phyloP scores from a whole-genome alignment of 2,113 vertebrate genomes.

The Columba janthina region DNA sequence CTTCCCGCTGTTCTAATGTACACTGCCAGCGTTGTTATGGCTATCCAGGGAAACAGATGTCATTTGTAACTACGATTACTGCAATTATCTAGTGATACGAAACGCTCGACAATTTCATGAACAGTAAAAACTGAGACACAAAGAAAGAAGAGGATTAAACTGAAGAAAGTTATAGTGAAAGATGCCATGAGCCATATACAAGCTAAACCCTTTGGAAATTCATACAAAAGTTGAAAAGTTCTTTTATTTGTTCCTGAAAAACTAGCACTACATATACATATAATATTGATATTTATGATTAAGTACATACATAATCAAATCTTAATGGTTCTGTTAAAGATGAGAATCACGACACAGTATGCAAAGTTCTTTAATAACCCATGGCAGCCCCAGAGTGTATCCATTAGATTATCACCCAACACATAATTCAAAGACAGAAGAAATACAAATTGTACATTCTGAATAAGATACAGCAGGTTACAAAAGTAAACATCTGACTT shows the following conservation, averaged over 20 bases:
- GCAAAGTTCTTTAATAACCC: not conserved
- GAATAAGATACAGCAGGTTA: not conserved
- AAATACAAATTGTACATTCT: not conserved
- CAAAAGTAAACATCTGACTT: not conserved
- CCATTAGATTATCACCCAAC: not conserved
- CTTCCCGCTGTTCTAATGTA: not conserved
- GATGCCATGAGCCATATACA: not conserved
- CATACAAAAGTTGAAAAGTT: not conserved
- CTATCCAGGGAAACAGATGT: conserved; percentile 19
- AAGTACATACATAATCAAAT: not conserved
- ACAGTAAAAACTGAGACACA: not conserved
- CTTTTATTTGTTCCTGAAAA: not conserved
- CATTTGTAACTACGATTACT: not conserved
- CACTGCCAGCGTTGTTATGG: not conserved
- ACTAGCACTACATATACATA: not conserved
- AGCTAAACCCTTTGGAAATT: not conserved
- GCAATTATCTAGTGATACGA: not conserved
- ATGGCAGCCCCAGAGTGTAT: not conserved
- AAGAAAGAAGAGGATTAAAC: not conserved
- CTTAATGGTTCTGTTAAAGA: not conserved
- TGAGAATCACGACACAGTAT: not conserved
- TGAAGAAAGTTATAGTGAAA: not conserved
- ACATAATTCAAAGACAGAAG: not conserved
- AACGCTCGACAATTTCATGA: not conserved
- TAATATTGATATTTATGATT: not conserved